Evolutionary conservation across 2,797 vertebrate species (phyloP).

Genomic region (Varecia variegata): DNA sequence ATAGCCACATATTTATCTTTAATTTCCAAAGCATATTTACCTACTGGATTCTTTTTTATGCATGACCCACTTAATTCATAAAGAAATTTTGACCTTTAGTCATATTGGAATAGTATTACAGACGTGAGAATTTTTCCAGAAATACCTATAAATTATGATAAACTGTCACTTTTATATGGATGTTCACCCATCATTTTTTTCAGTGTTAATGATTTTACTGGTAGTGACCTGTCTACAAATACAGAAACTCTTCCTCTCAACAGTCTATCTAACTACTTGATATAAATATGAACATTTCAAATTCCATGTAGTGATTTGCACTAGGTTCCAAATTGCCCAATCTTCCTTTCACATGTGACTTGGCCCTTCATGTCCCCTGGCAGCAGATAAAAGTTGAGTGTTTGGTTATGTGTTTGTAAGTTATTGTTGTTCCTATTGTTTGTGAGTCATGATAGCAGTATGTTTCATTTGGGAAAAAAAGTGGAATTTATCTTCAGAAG

Average conservation of each 20-base stretch:
- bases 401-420: neutral
- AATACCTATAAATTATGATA: neutral
- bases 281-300: neutral
- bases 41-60: neutral
- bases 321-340: neutral
- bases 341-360: neutral
- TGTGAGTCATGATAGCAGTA: neutral
- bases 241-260: neutral
- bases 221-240: neutral
- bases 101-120: neutral
- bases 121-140: neutral
- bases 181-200: neutral
- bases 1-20: neutral
- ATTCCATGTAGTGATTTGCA: neutral
- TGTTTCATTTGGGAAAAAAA: neutral
- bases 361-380: neutral
- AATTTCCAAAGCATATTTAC: neutral
- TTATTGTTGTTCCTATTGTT: neutral
- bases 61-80: neutral
- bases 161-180: neutral
- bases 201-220: neutral
- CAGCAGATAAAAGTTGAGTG: neutral
- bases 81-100: neutral
- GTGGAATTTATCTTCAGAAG: neutral
- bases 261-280: neutral